phyloP scores from a whole-genome alignment of 2,797 vertebrate species.

The Lindbergichthys nudifrons region DNA sequence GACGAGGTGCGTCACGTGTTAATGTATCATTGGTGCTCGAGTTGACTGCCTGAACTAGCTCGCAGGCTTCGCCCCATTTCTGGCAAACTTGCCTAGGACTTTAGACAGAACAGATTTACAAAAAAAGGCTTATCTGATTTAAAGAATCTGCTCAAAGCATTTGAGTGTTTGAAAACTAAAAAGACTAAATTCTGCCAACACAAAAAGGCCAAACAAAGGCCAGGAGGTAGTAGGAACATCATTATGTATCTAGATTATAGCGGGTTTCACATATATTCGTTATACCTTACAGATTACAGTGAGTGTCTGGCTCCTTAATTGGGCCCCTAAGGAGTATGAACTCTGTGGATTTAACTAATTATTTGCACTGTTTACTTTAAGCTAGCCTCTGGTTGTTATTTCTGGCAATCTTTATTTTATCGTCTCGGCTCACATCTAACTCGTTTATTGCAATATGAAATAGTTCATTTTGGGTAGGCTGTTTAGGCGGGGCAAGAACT shows the following conservation, averaged over 20 bases:
- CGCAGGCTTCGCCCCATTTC: no score
- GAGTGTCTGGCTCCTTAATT: background rate
- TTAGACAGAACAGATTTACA: background rate
- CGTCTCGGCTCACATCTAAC: background rate
- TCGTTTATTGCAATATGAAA: conserved; percentile 2
- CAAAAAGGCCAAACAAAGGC: background rate
- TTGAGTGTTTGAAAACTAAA: background rate
- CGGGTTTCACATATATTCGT: background rate
- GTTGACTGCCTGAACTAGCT: no score
- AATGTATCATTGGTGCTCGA: no score
- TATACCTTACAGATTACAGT: background rate
- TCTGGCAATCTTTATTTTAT: no score
- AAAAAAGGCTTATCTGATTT: no score
- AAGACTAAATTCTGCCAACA: background rate
- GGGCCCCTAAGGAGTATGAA: background rate
- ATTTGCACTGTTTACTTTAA: background rate
- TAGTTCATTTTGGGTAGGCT: background rate
- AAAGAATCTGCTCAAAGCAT: no score
- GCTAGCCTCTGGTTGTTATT: background rate
- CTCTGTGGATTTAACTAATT: background rate
- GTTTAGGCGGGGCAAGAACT: background rate
- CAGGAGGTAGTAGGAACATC: background rate
- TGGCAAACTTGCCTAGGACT: background rate
- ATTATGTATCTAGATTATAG: background rate
- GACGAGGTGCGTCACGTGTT: no score